Evolutionary conservation across 2,888 invertebrate genomes (phyloP), one percentile per base, ranked within the genome.

Genomic region (Gortyna flavago): DNA sequence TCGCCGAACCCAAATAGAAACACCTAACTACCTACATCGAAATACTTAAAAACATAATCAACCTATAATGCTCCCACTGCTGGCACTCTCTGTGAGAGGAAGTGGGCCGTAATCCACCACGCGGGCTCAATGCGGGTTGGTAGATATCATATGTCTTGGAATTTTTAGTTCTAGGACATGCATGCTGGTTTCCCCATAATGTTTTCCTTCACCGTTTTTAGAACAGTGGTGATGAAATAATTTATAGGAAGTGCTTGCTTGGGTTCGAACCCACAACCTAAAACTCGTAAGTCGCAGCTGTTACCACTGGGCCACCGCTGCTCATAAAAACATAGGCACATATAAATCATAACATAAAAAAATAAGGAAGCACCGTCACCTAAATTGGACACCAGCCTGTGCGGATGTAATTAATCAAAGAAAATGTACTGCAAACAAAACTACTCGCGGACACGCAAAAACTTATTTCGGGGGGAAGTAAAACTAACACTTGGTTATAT

Each of bases 321-420:
- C 54, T 57, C 5, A 72, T 38, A 59, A 61, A 44, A 35, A 68
- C 59, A 25, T 54, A 59, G 25, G n/a, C 13, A 70, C 57, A 75
- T 80, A 71, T 80, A 72, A 64, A 83, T 76, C 75, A 76, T 76
- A 72, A 75, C 61, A 83, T 48, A 73, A 84, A 81, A 83, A 85
- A 81, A 84, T 73, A 84, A 86, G 85, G 73, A 85, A 85, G 51
- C 54, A 77, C 69, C 62, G 75, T 79, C 82, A 65, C 82, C 70
- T 69, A 82, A 86, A 86, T 84, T 82, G 84, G 85, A 86, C 82
- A 85, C 76, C 75, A 79, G 86, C 73, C 78, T 81, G 83, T 77
- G 76, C 73, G 80, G 83, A 79, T 72, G 85, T 89, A 89, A 89
- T 89, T 89, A 89, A 89, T 89, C 89, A 89, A 88, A 88, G 86